A percentile compares a stretch with the other conserved stretches of the same genome.
phyloP scores from a whole-genome alignment of 2,113 vertebrate genomes.

The Eulemur macaco region DNA sequence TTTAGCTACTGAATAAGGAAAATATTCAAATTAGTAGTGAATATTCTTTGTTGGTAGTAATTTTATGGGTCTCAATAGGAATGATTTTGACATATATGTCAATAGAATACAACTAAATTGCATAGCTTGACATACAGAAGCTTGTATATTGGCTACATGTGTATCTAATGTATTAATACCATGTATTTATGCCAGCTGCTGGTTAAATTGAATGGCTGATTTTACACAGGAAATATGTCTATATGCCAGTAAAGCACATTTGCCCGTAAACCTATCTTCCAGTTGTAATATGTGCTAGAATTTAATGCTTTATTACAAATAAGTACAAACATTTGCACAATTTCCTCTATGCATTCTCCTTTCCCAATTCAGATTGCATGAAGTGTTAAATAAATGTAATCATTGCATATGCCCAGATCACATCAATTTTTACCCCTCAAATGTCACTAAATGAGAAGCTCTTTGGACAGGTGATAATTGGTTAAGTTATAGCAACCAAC shows the following conservation, averaged over 20 bases:
- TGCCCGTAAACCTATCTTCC: constrained; percentile 14
- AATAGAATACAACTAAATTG: constrained; percentile 8
- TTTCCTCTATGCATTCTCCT: background rate
- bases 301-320: constrained; percentile 10
- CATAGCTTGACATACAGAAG: background rate
- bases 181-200: constrained; percentile 7
- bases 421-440: background rate
- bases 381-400: constrained; percentile 39
- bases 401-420: background rate
- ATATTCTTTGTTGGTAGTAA: background rate
- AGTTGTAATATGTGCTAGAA: constrained; percentile 26
- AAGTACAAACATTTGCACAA: background rate
- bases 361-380: background rate
- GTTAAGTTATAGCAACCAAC: background rate
- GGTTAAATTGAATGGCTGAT: background rate
- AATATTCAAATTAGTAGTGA: background rate
- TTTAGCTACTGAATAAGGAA: constrained; percentile 23
- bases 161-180: background rate
- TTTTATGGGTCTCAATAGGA: background rate
- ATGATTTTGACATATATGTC: background rate
- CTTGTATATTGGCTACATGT: background rate
- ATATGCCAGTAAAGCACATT: constrained; percentile 37
- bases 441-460: background rate
- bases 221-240: constrained; percentile 31
- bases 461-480: background rate